A percentile compares a stretch with the other conserved stretches of the same genome.
Conservation (phyloP, 2,888 invertebrate species). For the Drosophila crucigera region DNA sequence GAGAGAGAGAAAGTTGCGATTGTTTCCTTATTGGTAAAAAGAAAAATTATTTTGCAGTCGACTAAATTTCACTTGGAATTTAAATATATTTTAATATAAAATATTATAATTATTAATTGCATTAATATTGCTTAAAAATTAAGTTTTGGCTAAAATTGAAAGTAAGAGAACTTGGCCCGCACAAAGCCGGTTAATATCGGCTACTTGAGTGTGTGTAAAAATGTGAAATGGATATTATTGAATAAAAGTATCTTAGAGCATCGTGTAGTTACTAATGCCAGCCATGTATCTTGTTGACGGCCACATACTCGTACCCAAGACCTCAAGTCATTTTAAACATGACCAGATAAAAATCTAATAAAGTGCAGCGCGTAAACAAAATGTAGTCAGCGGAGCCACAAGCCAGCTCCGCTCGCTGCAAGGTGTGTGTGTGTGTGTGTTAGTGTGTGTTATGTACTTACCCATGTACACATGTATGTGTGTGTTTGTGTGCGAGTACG, state of each 20-base stretch:
- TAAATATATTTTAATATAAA: neutral
- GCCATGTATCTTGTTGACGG: constrained; percentile 16
- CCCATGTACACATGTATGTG: neutral
- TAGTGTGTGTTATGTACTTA: neutral
- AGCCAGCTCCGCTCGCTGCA: constrained; percentile 14
- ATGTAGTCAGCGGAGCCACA: constrained; percentile 25
- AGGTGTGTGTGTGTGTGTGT: neutral
- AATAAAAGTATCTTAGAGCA: constrained; percentile 15
- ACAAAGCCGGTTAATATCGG: neutral
- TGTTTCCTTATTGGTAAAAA: neutral
- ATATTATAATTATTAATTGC: neutral
- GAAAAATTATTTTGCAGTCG: neutral
- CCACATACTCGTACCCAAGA: constrained; percentile 45
- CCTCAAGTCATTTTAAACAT: constrained; percentile 73
- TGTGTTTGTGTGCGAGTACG: neutral
- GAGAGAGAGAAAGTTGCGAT: neutral
- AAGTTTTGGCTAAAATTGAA: neutral
- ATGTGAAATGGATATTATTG: constrained; percentile 5
- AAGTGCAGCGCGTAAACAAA: constrained; percentile 59
- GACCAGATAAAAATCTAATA: constrained; percentile 76
- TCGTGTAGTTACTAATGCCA: constrained; percentile 20
- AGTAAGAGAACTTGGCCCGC: neutral
- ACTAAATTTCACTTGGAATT: neutral
- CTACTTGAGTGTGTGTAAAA: neutral
- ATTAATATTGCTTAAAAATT: neutral